These are phyloP conservation scores for Ryuthela nishihirai DNA, from an alignment of 2,888 invertebrate species.

Conservation along the genomic window DNA sequence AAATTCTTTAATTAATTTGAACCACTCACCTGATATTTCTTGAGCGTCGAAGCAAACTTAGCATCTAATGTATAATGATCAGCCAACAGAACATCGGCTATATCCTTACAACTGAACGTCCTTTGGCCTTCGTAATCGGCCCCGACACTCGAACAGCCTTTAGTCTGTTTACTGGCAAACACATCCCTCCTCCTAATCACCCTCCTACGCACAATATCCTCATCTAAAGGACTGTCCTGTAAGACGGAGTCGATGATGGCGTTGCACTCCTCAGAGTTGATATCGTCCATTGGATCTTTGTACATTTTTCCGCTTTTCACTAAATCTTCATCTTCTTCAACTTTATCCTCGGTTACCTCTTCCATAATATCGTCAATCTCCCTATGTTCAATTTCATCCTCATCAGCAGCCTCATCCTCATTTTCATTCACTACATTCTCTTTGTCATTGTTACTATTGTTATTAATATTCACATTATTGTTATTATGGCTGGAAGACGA, in stretches of 20 bases:
- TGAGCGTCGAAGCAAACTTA: slow-evolving; percentile 49
- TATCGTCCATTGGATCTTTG: slow-evolving; percentile 30
- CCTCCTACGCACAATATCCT: slow-evolving; percentile 15
- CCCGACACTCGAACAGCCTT: slow-evolving; percentile 6
- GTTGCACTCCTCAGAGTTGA: slow-evolving; percentile 31
- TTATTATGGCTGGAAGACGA: too few species aligned
- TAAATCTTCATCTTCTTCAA: slow-evolving; percentile 19
- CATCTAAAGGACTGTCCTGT: slow-evolving; percentile 23
- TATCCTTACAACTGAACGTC: slow-evolving; percentile 42
- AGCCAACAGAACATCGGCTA: slow-evolving; percentile 58
- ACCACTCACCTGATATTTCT: slow-evolving; percentile 56
- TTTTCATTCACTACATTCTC: too few species aligned
- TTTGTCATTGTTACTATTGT: too few species aligned
- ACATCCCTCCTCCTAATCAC: slow-evolving; percentile 14
- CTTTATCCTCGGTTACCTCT: slow-evolving; percentile 2
- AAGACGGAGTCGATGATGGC: slow-evolving; percentile 30
- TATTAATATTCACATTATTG: too few species aligned
- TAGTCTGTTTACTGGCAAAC: slow-evolving; percentile 18
- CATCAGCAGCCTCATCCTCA: too few species aligned
- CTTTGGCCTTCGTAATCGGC: slow-evolving; percentile 20
- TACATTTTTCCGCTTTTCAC: too few species aligned
- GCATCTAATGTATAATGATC: slow-evolving; percentile 60
- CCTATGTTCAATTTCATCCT: too few species aligned
- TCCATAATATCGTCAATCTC: neutral
- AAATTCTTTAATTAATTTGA: too few species aligned